Percentiles rank a stretch among this genome's conserved stretches.
Conservation (phyloP, 2,113 vertebrate genomes). For the Litocranius walleri region DNA sequence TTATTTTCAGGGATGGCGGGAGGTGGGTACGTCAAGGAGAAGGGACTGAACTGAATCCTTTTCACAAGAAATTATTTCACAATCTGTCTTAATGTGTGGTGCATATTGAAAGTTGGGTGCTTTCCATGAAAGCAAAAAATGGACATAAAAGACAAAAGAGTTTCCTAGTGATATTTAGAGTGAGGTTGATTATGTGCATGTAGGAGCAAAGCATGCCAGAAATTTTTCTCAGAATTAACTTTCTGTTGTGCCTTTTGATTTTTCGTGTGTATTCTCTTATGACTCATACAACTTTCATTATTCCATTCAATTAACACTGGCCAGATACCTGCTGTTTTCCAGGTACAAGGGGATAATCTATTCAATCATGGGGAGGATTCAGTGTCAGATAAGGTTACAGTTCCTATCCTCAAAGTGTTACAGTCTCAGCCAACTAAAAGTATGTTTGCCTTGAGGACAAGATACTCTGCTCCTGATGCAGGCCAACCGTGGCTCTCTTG, state of each 20-base stretch:
- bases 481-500: not conserved
- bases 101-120: not conserved
- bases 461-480: not conserved
- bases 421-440: not conserved
- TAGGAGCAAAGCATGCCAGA: not conserved
- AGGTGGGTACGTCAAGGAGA: not conserved
- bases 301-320: not conserved
- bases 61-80: not conserved
- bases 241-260: not conserved
- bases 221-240: not conserved
- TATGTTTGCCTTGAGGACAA: not conserved
- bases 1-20: not conserved
- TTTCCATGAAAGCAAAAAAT: constrained; percentile 19
- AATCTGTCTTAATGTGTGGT: not conserved
- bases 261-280: not conserved
- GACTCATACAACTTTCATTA: not conserved
- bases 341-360: not conserved
- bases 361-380: not conserved
- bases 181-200: not conserved
- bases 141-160: not conserved
- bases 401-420: not conserved
- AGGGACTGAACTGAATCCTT: not conserved
- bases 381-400: not conserved
- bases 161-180: not conserved
- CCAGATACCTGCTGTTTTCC: not conserved